A percentile compares a stretch with the other conserved stretches of the same genome.
These are phyloP conservation scores for Crocodylus rhombifer DNA, from an alignment of 2,797 vertebrate species.

Conservation along the genomic window DNA sequence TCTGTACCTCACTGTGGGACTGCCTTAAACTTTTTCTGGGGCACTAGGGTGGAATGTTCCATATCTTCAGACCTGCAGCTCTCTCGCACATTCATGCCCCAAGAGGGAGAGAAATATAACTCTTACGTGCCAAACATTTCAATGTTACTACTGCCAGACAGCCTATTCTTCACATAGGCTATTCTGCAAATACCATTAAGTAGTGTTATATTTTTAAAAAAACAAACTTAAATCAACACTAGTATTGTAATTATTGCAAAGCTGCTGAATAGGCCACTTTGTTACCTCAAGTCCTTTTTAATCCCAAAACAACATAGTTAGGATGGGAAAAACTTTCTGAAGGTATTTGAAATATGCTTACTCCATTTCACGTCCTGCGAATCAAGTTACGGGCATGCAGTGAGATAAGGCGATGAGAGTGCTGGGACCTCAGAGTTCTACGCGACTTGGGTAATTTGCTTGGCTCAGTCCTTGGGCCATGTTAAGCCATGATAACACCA, in stretches of 20 bases:
- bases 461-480: slow-evolving; percentile 71
- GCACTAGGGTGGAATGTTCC: neutral
- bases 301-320: slow-evolving; percentile 67
- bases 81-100: neutral
- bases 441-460: slow-evolving; percentile 73
- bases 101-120: slow-evolving; percentile 7
- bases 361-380: slow-evolving; percentile 68
- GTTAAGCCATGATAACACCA: slow-evolving; percentile 77
- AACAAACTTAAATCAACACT: slow-evolving; percentile 50
- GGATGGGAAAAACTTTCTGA: slow-evolving; percentile 71
- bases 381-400: slow-evolving; percentile 79
- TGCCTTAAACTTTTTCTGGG: slow-evolving; percentile 63
- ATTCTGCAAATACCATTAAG: slow-evolving; percentile 49
- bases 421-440: slow-evolving; percentile 22
- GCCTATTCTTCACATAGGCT: neutral
- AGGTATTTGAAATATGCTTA: slow-evolving; percentile 78
- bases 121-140: neutral
- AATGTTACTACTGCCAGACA: neutral
- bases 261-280: slow-evolving; percentile 51
- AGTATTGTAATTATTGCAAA: slow-evolving; percentile 41
- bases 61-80: slow-evolving; percentile 11
- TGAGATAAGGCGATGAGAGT: slow-evolving; percentile 65
- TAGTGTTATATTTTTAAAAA: slow-evolving; percentile 3
- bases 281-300: slow-evolving; percentile 57
- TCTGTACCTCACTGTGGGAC: slow-evolving; percentile 67